Evolutionary conservation across 2,888 invertebrate species (phyloP).

Genomic region (Pammene fasciana): DNA sequence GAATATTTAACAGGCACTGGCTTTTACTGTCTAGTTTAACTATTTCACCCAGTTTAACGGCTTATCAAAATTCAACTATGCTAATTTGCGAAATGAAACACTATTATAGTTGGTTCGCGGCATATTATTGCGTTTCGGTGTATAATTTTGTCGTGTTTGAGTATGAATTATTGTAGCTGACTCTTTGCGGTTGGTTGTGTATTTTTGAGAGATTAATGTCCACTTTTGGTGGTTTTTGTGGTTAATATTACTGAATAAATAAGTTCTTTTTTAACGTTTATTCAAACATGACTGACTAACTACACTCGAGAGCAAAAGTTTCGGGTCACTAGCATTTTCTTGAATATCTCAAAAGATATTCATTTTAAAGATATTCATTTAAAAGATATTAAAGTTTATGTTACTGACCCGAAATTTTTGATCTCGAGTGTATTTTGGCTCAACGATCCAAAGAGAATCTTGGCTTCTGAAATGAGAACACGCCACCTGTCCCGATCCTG

Average conservation of each 20-base stretch:
- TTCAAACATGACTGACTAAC: no score
- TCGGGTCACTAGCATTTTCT: no score
- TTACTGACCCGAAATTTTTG: no score
- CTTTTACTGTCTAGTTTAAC: slow-evolving; percentile 24
- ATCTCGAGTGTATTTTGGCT: no score
- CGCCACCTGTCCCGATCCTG: no score
- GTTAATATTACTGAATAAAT: not conserved
- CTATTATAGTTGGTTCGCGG: slow-evolving; percentile 53
- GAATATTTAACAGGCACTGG: slow-evolving; percentile 61
- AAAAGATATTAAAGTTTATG: no score
- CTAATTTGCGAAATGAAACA: slow-evolving; percentile 67
- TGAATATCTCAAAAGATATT: no score
- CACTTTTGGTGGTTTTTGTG: not conserved
- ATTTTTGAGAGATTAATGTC: slow-evolving; percentile 16
- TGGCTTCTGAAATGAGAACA: no score
- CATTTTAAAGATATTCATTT: no score
- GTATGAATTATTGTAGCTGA: slow-evolving; percentile 23
- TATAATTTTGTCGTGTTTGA: slow-evolving; percentile 33
- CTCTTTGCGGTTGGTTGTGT: not conserved
- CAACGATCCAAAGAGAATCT: no score
- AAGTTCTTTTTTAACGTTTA: no score
- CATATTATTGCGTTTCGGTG: slow-evolving; percentile 32
- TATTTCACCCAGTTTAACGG: slow-evolving; percentile 54
- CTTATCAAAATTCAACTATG: slow-evolving; percentile 80
- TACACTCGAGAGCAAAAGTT: no score